A percentile compares a stretch with the other conserved stretches of the same genome.
Conservation (phyloP, 2,113 vertebrate species). For the Atlantisia rogersi region DNA sequence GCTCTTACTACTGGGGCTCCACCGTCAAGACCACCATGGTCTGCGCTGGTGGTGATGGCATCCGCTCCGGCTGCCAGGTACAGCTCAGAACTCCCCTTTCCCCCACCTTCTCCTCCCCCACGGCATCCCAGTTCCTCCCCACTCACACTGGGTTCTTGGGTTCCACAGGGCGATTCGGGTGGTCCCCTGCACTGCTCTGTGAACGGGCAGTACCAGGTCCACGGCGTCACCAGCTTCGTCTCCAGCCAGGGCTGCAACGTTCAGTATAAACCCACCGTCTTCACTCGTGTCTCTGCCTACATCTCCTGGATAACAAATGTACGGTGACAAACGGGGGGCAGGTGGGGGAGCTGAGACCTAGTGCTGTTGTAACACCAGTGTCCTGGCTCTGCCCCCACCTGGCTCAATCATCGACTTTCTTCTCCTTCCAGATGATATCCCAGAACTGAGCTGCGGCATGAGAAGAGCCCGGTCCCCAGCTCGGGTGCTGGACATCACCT, state of each 20-base stretch:
- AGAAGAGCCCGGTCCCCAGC: fast-evolving
- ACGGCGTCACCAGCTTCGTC: slow-evolving; percentile 91
- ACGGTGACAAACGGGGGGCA: not conserved
- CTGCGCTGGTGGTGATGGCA: slow-evolving; percentile 84
- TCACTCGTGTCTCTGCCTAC: slow-evolving; percentile 89
- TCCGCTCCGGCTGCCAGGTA: slow-evolving; percentile 84
- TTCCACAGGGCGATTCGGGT: slow-evolving; percentile 86
- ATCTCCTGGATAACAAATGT: slow-evolving; percentile 84
- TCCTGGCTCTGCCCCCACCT: fast-evolving
- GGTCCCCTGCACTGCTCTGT: slow-evolving; percentile 88
- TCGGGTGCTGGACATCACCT: fast-evolving
- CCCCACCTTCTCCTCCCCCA: fast-evolving
- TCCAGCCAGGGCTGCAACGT: slow-evolving; percentile 83
- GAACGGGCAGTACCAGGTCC: slow-evolving; percentile 79
- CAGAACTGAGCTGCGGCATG: slow-evolving; percentile 17
- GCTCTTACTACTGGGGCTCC: slow-evolving; percentile 85
- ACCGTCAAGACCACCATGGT: slow-evolving; percentile 86
- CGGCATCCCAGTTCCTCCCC: fast-evolving
- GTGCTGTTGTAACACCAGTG: fast-evolving
- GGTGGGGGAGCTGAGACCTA: not conserved
- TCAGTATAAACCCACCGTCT: slow-evolving; percentile 86
- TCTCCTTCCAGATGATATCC: slow-evolving; percentile 37
- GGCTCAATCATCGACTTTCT: not conserved
- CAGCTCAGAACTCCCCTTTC: not conserved
- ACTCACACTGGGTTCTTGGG: not conserved